Evolutionary conservation across 1,140 invertebrate species (phyloP), one percentile per base, ranked within the genome.

Genomic region (Andricus grossulariae): DNA sequence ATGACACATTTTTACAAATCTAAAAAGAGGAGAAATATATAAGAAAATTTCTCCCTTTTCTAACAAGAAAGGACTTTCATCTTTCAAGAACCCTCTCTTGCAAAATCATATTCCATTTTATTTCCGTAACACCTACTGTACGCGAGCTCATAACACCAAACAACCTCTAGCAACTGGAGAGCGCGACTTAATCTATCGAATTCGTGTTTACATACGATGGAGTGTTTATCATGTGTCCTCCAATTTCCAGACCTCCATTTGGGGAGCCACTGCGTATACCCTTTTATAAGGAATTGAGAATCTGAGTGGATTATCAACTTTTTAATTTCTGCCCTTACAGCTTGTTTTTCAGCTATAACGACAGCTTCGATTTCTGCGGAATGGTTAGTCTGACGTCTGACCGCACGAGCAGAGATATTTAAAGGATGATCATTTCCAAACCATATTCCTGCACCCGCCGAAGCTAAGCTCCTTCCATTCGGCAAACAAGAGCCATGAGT

Each of bases 351-450:
- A 10, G 77, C 73, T 19, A 49, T 12, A 5, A 78, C 51, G 0
- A 73, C 77, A 5, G 77, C 77, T 45, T 78, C 77, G 32, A 78
- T 55, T 55, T 78, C 76, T 1, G 76, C 76, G 10, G 60, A 19
- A 19, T 78, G 71, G 21, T 72, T 78, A 0, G 77, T 75, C 45
- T 75, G 73, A 0, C 55, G 16, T 6, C 77, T 21, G 1, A n/a
- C 7, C 3, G 72, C 12, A 25, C 45, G 66, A 0, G n/a, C 0
- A 0, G 73, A 75, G 3, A 72, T 11, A 18, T 78, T 78, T 4
- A 16, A 12, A 1, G 72, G 77, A 11, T 78, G 77, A 3, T 55
- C 15, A 5, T 54, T 45, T 11, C 10, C 57, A 18, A 77, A 77
- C 39, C 60, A 77, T 7, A 77, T 49, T 2, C 72, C 76, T 2